Evolutionary conservation across 2,888 invertebrate species (phyloP).

Genomic region (Xestia xanthographa): DNA sequence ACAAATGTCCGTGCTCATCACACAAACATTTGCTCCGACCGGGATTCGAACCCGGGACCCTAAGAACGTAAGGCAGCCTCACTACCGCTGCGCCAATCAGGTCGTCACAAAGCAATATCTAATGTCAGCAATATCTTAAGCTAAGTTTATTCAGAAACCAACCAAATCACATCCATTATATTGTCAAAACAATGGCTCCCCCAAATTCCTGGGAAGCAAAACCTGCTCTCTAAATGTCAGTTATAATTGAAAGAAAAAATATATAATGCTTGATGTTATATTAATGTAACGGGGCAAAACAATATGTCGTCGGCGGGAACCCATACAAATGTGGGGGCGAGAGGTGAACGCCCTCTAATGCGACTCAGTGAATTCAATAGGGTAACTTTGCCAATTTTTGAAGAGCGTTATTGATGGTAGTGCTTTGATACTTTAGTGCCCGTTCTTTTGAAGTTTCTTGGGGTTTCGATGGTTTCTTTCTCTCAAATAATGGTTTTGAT

Average conservation of each 20-base stretch:
- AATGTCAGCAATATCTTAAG: background rate
- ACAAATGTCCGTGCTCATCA: no score
- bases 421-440: constrained; percentile 8
- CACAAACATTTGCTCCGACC: no score
- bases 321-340: constrained; percentile 60
- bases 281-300: constrained; percentile 53
- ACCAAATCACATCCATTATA: constrained; percentile 21
- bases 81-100: no score
- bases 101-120: no score
- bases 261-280: constrained; percentile 52
- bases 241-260: constrained; percentile 51
- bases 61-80: no score
- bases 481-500: background rate
- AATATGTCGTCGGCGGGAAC: constrained; percentile 53
- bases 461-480: constrained; percentile 6
- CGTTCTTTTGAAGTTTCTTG: constrained; percentile 39
- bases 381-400: constrained; percentile 58
- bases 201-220: constrained; percentile 9
- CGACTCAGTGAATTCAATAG: constrained; percentile 46
- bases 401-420: constrained; percentile 43
- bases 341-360: constrained; percentile 59
- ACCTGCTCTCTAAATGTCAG: constrained; percentile 8
- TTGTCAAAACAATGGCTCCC: constrained; percentile 14
- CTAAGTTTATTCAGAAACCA: background rate
- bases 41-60: no score